These are phyloP conservation scores for Choreutis nemorana DNA, from an alignment of 2,888 invertebrate genomes.

Conservation along the genomic window DNA sequence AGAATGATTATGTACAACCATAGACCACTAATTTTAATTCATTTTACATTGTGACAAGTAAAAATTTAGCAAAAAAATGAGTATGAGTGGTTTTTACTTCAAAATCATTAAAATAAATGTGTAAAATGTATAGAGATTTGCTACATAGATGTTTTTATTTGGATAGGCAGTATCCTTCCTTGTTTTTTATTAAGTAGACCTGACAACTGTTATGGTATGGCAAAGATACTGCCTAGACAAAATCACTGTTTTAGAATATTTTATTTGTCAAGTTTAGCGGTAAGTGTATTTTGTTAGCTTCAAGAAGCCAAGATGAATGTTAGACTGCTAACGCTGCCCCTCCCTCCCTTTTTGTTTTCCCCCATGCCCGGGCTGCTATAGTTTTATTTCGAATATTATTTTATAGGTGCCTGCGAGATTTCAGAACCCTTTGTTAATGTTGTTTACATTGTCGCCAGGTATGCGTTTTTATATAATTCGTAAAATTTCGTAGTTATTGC, in stretches of 20 bases:
- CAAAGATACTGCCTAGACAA: slow-evolving; percentile 52
- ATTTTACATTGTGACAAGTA: background rate
- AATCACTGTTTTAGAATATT: slow-evolving; percentile 41
- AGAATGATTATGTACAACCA: slow-evolving; percentile 3
- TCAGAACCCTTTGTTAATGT: slow-evolving; percentile 61
- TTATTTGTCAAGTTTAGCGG: slow-evolving; percentile 47
- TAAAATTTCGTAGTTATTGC: too few species aligned
- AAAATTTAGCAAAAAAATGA: background rate
- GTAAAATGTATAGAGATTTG: slow-evolving; percentile 57
- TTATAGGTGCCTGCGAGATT: slow-evolving; percentile 64
- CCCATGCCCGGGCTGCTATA: slow-evolving; percentile 59
- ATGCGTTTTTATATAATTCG: slow-evolving; percentile 45
- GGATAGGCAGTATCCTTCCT: slow-evolving; percentile 57
- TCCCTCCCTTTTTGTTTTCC: slow-evolving; percentile 49
- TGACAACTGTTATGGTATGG: slow-evolving; percentile 14
- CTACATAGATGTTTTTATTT: slow-evolving; percentile 55
- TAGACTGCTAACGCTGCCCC: slow-evolving; percentile 62
- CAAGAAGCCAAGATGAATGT: slow-evolving; percentile 63
- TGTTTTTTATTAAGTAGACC: slow-evolving; percentile 11
- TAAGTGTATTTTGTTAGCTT: slow-evolving; percentile 67
- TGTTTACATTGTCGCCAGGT: slow-evolving; percentile 68
- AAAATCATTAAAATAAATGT: slow-evolving; percentile 34
- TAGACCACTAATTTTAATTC: background rate
- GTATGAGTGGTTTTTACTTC: slow-evolving; percentile 22
- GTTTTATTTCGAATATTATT: slow-evolving; percentile 56